Conservation (phyloP, 2,888 invertebrate species). For the Fragum sueziense region DNA sequence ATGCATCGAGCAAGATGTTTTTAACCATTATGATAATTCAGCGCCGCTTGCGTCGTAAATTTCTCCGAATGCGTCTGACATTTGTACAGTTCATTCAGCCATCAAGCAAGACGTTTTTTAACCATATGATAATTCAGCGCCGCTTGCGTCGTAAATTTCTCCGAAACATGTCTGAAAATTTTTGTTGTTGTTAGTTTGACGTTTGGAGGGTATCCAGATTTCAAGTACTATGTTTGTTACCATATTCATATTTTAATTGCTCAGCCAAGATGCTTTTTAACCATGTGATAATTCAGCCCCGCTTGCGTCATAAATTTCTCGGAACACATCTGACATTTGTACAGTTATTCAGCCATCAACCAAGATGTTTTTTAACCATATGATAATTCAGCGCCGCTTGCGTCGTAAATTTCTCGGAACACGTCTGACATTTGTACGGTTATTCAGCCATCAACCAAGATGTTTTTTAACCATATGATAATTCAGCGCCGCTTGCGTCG, state of each 20-base stretch:
- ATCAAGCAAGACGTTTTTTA: constrained; percentile 11
- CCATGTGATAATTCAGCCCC: no score
- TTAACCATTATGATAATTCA: constrained; percentile 46
- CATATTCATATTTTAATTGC: no score
- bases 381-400: constrained; percentile 40
- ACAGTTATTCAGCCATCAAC: not conserved
- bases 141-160: constrained; percentile 50
- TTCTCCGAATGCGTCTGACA: constrained; percentile 43
- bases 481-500: constrained; percentile 49
- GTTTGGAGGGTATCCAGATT: no score
- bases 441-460: not conserved
- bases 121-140: constrained; percentile 50
- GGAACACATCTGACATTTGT: no score
- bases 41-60: constrained; percentile 50
- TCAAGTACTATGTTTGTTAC: no score
- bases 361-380: constrained; percentile 21
- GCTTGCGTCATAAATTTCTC: no score
- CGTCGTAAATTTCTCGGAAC: no score
- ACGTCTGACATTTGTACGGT: no score
- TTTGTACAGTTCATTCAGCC: constrained; percentile 30
- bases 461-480: constrained; percentile 42
- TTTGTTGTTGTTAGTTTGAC: no score
- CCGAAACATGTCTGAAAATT: constrained; percentile 44
- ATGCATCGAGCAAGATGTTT: not conserved
- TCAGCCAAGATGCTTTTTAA: no score